Conservation (phyloP, 2,113 vertebrate genomes). For the Gnathonemus echidnorhynchus region DNA sequence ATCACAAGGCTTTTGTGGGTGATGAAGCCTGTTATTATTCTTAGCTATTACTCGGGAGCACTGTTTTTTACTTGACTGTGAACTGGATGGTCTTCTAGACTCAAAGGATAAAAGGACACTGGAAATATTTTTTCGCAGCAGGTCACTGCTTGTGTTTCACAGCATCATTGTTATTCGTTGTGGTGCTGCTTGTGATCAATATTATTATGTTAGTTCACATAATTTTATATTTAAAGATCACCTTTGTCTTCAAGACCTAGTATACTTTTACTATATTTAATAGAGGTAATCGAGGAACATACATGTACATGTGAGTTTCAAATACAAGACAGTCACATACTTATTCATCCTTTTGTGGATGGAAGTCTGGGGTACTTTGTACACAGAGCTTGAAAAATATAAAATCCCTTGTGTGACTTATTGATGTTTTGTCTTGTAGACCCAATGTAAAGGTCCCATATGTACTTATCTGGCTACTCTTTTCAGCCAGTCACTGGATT, state of each 20-base stretch:
- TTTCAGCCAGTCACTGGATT: neutral
- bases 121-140: neutral
- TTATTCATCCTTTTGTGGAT: neutral
- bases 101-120: slow-evolving; percentile 8
- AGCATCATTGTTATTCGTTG: neutral
- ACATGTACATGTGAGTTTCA: neutral
- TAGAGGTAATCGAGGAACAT: neutral
- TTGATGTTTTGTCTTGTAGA: neutral
- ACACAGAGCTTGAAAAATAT: neutral
- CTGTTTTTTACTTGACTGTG: neutral
- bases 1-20: slow-evolving; percentile 10
- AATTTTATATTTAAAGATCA: neutral
- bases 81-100: slow-evolving; percentile 2
- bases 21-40: slow-evolving; percentile 16
- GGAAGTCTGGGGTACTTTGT: neutral
- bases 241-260: neutral
- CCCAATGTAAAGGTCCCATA: neutral
- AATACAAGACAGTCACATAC: neutral
- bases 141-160: neutral
- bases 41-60: neutral
- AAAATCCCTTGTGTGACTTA: neutral
- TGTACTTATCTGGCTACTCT: neutral
- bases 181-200: neutral
- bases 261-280: neutral
- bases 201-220: neutral